Evolutionary conservation across 2,113 vertebrate species (phyloP).

Genomic region (Nannospalax galili): DNA sequence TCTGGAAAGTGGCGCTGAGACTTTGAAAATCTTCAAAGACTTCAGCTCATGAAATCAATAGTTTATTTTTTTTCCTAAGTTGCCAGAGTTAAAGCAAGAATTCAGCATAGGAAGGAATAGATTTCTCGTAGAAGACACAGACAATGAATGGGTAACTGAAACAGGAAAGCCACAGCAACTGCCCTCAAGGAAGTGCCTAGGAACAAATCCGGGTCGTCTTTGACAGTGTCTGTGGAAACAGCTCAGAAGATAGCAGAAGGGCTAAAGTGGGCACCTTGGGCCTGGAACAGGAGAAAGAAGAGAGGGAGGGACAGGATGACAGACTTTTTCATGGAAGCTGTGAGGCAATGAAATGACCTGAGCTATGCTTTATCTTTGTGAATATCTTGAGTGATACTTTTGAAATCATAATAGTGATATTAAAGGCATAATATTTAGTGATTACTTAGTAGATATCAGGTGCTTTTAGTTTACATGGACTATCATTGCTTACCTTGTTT

Average conservation of each 20-base stretch:
- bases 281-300: fast-evolving
- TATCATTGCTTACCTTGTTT: not conserved
- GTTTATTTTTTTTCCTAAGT: slow-evolving; percentile 32
- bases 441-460: not conserved
- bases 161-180: not conserved
- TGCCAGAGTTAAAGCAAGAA: slow-evolving; percentile 41
- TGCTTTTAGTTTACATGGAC: not conserved
- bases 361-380: not conserved
- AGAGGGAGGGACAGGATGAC: not conserved
- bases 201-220: not conserved
- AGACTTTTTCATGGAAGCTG: not conserved
- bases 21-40: slow-evolving; percentile 81
- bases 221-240: fast-evolving
- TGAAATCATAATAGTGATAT: not conserved
- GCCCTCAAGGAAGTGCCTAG: not conserved
- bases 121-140: not conserved
- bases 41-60: slow-evolving; percentile 66
- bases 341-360: not conserved
- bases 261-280: not conserved
- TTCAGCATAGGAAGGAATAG: not conserved
- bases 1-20: slow-evolving; percentile 55
- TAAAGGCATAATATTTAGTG: not conserved
- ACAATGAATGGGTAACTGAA: not conserved
- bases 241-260: not conserved
- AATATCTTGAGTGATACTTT: slow-evolving; percentile 9